Evolutionary conservation across 2,113 vertebrate genomes (phyloP), one percentile per base, ranked within the genome.

Genomic region (Dolichotis patagonum): DNA sequence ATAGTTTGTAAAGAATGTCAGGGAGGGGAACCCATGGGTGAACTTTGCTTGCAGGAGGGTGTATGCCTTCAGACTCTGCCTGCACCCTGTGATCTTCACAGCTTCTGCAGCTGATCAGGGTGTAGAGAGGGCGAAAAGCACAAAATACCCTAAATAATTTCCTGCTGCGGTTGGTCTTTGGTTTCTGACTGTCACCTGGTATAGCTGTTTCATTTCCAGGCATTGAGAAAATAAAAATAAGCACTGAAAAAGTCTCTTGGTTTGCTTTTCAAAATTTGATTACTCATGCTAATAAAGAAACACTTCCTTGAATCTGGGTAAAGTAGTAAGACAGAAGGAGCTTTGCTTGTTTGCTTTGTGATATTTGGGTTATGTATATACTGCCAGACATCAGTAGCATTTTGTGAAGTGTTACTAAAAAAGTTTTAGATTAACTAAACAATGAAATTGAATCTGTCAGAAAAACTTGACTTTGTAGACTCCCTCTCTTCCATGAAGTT

Each of bases 151-250:
- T 88, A 92, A 93, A 96, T 98, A 85, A 96, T 97, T 98, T 97
- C 97, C 98, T 97, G 94, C 93, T 97, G 97, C 14, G 94, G 90
- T 97, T 92, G 73, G 65, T 78, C 73, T 92, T 97, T 89, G 96
- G 95, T 98, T 98, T 98, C 96, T 97, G 91, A 91, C 91, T 97
- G 95, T 97, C 96, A 98, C 96, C 97, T 98, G 96, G 94, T 43
- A 89, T 97, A n/a, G 83, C 67, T 96, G 77, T 97, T 97, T 97
- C 92, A 93, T 94, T 98, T 97, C 85, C 85, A 96, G 92, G 62
- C 90, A 65, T 88, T 93, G 85, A 89, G 56, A 94, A 41, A 98
- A 90, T 92, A 95, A 94, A 97, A 98, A 95, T 96, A 96, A 96
- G 77, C 60, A 67, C 71, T 91, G n/a, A 89, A 96, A 89, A 96